A percentile compares a stretch with the other conserved stretches of the same genome.
These are phyloP conservation scores for Eclectus roratus DNA, from an alignment of 2,113 vertebrate genomes.

Conservation along the genomic window DNA sequence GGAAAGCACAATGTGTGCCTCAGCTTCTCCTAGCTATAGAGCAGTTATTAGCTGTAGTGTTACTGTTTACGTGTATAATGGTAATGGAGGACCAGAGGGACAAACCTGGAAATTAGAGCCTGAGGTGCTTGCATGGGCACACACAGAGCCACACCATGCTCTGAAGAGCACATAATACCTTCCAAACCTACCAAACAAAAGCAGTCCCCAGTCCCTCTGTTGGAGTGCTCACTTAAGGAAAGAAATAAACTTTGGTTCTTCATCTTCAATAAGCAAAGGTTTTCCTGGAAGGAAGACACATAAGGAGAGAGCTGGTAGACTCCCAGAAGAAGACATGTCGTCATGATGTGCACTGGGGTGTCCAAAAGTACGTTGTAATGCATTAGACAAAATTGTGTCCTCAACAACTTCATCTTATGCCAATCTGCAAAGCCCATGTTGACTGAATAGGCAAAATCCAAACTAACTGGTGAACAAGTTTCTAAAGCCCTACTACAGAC, in stretches of 20 bases:
- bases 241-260: not conserved
- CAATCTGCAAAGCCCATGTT: not conserved
- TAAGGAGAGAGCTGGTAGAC: not conserved
- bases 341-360: not conserved
- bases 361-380: not conserved
- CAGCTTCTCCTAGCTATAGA: not conserved
- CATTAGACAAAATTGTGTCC: not conserved
- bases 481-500: not conserved
- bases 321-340: not conserved
- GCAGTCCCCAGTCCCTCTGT: not conserved
- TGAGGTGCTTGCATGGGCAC: not conserved
- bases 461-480: not conserved
- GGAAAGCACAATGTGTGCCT: not conserved
- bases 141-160: fast-evolving
- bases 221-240: not conserved
- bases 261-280: not conserved
- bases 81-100: not conserved
- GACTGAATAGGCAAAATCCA: not conserved
- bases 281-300: not conserved
- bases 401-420: not conserved
- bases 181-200: not conserved
- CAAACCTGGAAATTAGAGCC: not conserved
- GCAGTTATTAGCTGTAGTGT: not conserved
- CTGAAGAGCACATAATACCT: not conserved
- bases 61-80: not conserved